Evolutionary conservation across 2,797 vertebrate genomes (phyloP).

Genomic region (Odontamblyopus lacepedii): DNA sequence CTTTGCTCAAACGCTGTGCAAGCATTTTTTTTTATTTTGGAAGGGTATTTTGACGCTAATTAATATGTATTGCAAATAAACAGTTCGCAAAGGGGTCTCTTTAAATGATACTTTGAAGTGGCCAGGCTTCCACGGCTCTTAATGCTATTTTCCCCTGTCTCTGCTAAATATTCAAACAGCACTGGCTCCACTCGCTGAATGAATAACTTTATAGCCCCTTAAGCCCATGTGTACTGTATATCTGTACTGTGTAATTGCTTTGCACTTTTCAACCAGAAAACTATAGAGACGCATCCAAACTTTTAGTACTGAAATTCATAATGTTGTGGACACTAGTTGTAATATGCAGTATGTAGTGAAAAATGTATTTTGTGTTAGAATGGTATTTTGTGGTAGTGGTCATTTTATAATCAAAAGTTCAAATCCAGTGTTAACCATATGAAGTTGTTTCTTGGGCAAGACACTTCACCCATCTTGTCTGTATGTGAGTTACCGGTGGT

Average conservation of each 20-base stretch:
- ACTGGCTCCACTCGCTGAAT: slow-evolving; percentile 16
- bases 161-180: slow-evolving; percentile 13
- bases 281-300: slow-evolving; percentile 42
- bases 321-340: slow-evolving; percentile 22
- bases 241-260: slow-evolving; percentile 52
- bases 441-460: background rate
- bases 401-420: background rate
- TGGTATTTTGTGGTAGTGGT: background rate
- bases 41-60: slow-evolving; percentile 32
- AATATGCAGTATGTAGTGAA: background rate
- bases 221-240: slow-evolving; percentile 22
- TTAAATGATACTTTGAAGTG: slow-evolving; percentile 47
- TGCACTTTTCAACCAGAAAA: slow-evolving; percentile 40
- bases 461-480: background rate
- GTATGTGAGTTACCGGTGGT: background rate
- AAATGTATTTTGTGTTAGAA: background rate
- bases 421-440: background rate
- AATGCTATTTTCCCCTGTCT: slow-evolving; percentile 28
- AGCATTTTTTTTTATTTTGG: slow-evolving; percentile 10
- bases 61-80: slow-evolving; percentile 39
- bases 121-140: slow-evolving; percentile 35
- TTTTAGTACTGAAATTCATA: slow-evolving; percentile 45
- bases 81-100: slow-evolving; percentile 15
- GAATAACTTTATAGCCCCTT: slow-evolving; percentile 20
- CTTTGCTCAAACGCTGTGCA: slow-evolving; percentile 15